Percentiles rank a stretch among this genome's conserved stretches.
Evolutionary conservation across 1,140 invertebrate genomes (phyloP).

Genomic region (Andricus grossulariae): DNA sequence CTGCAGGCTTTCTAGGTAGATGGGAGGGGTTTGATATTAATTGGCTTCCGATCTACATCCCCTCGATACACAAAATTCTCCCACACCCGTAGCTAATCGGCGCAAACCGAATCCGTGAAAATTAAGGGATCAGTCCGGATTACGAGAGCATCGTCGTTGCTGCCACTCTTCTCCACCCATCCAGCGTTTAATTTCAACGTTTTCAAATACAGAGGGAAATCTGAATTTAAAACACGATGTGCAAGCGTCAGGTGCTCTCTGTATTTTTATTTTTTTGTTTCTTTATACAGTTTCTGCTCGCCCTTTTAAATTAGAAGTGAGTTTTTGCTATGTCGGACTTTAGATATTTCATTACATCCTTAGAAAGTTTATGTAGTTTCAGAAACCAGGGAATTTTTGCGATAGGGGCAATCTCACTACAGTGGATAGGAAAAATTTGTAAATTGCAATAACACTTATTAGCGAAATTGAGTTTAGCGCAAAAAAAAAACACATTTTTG

Average conservation of each 20-base stretch:
- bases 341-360: too few species aligned
- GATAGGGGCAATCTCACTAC: too few species aligned
- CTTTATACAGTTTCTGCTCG: neutral
- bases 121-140: slow-evolving; percentile 67
- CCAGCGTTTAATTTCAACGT: slow-evolving; percentile 55
- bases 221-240: slow-evolving; percentile 43
- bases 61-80: slow-evolving; percentile 48
- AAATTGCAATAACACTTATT: too few species aligned
- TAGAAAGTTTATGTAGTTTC: too few species aligned
- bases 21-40: slow-evolving; percentile 66
- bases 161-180: slow-evolving; percentile 25
- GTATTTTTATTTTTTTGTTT: neutral
- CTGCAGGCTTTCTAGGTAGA: slow-evolving; percentile 26
- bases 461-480: too few species aligned
- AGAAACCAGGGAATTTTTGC: too few species aligned
- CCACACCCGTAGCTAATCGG: slow-evolving; percentile 35
- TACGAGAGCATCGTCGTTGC: slow-evolving; percentile 44
- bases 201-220: slow-evolving; percentile 51
- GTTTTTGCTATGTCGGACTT: too few species aligned
- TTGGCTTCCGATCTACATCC: slow-evolving; percentile 69
- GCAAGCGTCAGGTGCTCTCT: slow-evolving; percentile 37
- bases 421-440: too few species aligned
- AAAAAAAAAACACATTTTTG: too few species aligned
- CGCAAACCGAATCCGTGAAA: slow-evolving; percentile 60
- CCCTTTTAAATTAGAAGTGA: too few species aligned